Percentiles rank a stretch among this genome's conserved stretches.
Conservation (phyloP, 2,888 invertebrate species). For the Chrysotoxum bicinctum region DNA sequence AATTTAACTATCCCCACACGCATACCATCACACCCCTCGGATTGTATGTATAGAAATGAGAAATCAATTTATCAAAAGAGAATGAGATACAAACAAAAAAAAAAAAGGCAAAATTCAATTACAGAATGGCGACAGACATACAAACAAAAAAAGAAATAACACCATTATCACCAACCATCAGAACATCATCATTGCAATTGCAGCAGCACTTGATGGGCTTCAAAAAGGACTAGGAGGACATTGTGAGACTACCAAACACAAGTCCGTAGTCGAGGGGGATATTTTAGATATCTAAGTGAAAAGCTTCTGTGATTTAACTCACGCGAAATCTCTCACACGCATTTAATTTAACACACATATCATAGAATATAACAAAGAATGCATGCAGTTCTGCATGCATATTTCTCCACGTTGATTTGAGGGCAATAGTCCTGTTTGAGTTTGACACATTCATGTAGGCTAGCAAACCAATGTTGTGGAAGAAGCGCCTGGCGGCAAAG, state of each 20-base stretch:
- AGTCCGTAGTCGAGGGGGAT: neutral
- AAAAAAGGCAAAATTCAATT: constrained; percentile 10
- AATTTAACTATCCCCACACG: constrained; percentile 9
- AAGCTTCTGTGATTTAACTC: neutral
- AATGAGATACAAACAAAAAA: neutral
- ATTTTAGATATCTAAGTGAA: neutral
- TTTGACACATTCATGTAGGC: no score
- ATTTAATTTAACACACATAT: no score
- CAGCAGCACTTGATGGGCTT: neutral
- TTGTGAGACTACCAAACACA: neutral
- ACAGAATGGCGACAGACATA: constrained; percentile 8
- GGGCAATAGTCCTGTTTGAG: no score
- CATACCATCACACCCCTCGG: neutral
- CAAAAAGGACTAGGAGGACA: neutral
- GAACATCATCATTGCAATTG: constrained; percentile 26
- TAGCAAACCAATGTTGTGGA: no score
- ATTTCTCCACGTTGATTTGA: no score
- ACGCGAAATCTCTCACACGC: no score
- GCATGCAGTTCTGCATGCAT: no score
- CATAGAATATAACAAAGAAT: no score
- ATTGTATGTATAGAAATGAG: neutral
- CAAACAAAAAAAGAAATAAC: neutral
- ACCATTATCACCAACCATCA: constrained; percentile 8
- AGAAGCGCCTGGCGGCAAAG: no score
- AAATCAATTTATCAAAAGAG: constrained; percentile 24